Evolutionary conservation across 2,797 vertebrate genomes (phyloP).

Genomic region (Spea hammondii): DNA sequence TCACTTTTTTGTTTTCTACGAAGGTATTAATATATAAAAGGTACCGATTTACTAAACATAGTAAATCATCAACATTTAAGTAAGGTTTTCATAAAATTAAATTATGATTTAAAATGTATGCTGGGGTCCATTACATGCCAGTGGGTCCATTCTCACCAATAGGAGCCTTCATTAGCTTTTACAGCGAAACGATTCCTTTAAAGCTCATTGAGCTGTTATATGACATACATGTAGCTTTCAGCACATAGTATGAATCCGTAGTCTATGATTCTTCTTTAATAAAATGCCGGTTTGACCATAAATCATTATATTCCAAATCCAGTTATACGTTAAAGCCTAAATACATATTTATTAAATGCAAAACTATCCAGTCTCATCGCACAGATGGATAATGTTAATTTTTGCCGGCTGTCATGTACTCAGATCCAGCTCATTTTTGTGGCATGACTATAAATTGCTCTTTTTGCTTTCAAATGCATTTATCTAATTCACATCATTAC

Average conservation of each 20-base stretch:
- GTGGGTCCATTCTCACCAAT: too few relatives aligned
- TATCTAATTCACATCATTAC: not conserved
- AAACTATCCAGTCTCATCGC: not conserved
- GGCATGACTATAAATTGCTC: not conserved
- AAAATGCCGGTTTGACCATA: not conserved
- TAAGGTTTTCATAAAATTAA: too few relatives aligned
- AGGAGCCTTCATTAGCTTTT: too few relatives aligned
- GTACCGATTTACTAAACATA: too few relatives aligned
- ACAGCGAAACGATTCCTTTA: too few relatives aligned
- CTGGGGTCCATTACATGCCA: too few relatives aligned
- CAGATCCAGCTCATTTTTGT: not conserved
- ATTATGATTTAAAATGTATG: too few relatives aligned
- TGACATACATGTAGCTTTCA: too few relatives aligned
- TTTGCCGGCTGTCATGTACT: not conserved
- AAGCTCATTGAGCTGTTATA: too few relatives aligned
- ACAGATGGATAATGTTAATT: not conserved
- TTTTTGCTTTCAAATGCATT: not conserved
- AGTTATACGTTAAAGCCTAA: not conserved
- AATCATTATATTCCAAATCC: not conserved
- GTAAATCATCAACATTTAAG: too few relatives aligned
- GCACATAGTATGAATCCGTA: not conserved
- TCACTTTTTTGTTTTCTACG: too few relatives aligned
- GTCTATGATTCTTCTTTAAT: not conserved
- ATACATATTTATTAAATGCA: slow-evolving; percentile 19
- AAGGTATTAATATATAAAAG: too few relatives aligned